Conservation (phyloP, 64 coral and sea anemone genomes). For the Actinia equina region DNA sequence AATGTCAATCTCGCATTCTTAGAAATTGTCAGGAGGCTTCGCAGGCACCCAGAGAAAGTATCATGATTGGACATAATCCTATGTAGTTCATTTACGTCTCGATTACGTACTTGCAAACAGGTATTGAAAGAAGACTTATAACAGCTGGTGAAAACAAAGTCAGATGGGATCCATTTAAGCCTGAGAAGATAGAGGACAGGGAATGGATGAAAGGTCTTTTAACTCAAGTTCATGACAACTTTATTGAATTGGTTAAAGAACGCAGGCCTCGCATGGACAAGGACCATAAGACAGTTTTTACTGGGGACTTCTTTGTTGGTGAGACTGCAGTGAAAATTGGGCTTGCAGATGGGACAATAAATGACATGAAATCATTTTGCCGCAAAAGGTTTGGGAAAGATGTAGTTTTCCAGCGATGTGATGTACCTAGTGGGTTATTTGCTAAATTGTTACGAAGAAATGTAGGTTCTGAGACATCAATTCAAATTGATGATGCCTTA, state of each 20-base stretch:
- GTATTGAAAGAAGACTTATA: conserved; percentile 59
- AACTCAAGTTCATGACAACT: conserved; percentile 70
- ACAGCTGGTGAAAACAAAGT: conserved; percentile 82
- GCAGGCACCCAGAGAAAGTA: too few species aligned
- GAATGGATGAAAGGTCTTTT: conserved; percentile 49
- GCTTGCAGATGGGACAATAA: conserved; percentile 65
- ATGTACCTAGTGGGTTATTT: conserved; percentile 49
- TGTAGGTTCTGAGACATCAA: conserved; percentile 11
- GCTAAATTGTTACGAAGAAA: not conserved
- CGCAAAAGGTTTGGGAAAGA: conserved; percentile 70
- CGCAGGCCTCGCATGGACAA: conserved; percentile 66
- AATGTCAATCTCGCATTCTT: too few species aligned
- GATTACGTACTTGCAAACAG: not conserved
- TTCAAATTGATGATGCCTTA: conserved; percentile 31
- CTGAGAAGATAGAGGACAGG: conserved; percentile 67
- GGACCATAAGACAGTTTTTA: conserved; percentile 72
- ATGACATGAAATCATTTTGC: conserved; percentile 62
- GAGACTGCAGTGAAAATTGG: conserved; percentile 63
- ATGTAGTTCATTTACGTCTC: too few species aligned
- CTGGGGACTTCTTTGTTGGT: conserved; percentile 75
- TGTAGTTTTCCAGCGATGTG: conserved; percentile 85
- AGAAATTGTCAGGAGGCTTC: too few species aligned
- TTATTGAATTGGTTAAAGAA: conserved; percentile 72
- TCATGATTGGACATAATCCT: too few species aligned
- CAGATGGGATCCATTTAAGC: conserved; percentile 61